Base-by-base conservation (phyloP, 2,888 invertebrate species). In the Drosophila kambysellisi region DNA sequence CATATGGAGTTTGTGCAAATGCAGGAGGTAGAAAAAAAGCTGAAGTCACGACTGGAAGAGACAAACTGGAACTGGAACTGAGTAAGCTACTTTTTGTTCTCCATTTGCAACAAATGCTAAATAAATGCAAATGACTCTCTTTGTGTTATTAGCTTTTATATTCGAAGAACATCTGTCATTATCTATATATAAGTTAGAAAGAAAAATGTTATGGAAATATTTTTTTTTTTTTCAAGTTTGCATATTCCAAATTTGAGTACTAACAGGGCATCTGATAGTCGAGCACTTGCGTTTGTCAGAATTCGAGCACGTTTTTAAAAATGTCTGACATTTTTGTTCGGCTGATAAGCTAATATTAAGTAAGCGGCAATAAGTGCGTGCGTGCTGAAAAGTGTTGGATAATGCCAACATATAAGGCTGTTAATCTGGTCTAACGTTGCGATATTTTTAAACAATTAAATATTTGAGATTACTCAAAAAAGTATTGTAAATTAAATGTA, bases 51-150 rank as follows among this genome's bases (percentile, higher is more conserved):
- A 74, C 37, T 67, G 25, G 17, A 48, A 35, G 29, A 35, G 60
- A 50, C 53, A 48, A 79, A 62, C 48, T 65, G 60, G 72, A 72
- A 72, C 57, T 51, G n/a, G 78, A 68, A 72, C 61, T 46, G n/a
- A 53, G 41, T 12, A 17, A 30, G 33, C 12, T 8, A 15, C 6
- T 35, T 39, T 58, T 7, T 6, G 43, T 46, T 57, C 5, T 33
- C 25, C 6, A 39, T 32, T 64, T n/a, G 17, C n/a, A 43, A 17
- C 20, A 25, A 25, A 43, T 52, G 39, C 5, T n/a, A 33, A 46
- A 11, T 57, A 7, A 32, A 32, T 33, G 25, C 11, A 46, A 20
- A 46, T 33, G 1, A 43, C 4, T 3, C 7, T 46, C 20, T 25
- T 5, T 25, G 29, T 48, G 29, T 48, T 48, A 29, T 29, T 15